Conservation (phyloP, 2,797 vertebrate species). For the Mallotus villosus region DNA sequence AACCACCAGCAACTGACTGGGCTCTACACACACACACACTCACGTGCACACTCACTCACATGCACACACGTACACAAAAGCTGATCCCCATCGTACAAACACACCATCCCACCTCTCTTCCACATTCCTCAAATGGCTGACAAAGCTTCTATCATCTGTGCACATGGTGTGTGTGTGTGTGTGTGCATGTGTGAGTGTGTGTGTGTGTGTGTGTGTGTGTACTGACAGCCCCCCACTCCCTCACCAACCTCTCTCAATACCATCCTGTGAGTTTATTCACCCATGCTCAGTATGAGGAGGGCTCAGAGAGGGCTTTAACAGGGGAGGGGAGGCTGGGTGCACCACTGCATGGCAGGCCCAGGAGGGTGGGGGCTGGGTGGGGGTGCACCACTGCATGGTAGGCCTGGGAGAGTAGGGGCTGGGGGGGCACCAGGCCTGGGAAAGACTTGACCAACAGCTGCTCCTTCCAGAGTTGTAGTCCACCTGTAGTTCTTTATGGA, state of each 20-base stretch:
- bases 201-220: background rate
- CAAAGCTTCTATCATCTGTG: slow-evolving; percentile 59
- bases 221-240: background rate
- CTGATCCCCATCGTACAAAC: background rate
- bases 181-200: background rate
- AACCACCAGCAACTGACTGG: too few relatives aligned
- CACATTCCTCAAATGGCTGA: slow-evolving; percentile 66
- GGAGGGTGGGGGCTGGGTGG: too few relatives aligned
- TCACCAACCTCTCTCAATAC: background rate
- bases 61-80: background rate
- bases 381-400: too few relatives aligned
- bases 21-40: too few relatives aligned
- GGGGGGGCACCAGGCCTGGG: background rate
- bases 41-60: too few relatives aligned
- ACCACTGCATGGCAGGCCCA: too few relatives aligned
- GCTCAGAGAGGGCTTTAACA: too few relatives aligned
- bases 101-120: slow-evolving; percentile 28
- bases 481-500: slow-evolving; percentile 7
- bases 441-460: background rate
- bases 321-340: background rate
- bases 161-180: slow-evolving; percentile 9
- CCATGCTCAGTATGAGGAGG: background rate
- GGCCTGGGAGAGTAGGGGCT: too few relatives aligned
- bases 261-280: background rate
- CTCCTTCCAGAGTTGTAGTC: background rate